Evolutionary conservation across 2,888 invertebrate species (phyloP), one percentile per base, ranked within the genome.

Genomic region (Ernsta delagoae): DNA sequence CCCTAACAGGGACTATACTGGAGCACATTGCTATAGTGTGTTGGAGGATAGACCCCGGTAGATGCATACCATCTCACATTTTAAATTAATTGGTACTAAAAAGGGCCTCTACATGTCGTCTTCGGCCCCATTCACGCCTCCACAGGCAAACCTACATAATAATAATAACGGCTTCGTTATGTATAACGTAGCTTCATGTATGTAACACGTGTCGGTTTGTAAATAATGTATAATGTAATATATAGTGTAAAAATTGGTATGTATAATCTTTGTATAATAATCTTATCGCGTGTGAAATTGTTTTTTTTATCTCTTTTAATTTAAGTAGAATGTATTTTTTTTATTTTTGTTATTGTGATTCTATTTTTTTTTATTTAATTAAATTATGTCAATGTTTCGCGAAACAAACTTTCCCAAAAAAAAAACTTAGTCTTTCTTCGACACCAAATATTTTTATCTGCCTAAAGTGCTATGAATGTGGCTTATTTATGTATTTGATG

Each of bases 191-290:
- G 80, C 67, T 74, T 71, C 7, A 39, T 39, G 39, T 81, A 79
- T 72, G 71, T 59, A 57, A 57, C 54, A 39, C 45, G 67, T 61
- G 61, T 62, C 12, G 31, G 57, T 68, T 57, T 84, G 83, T 87
- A 87, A 81, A 87, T 86, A 85, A 61, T 89, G 89, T 85, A 89
- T 24, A 24, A 24, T 1, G 3, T 24, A 24, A 24, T 24, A 24
- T 79, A 89, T 79, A 84, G 78, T 87, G 85, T 85, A 85, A 78
- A 83, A 82, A 82, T 75, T 75, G 64, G 70, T 78, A 74, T 75
- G 81, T 75, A 81, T 78, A 81, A 79, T 81, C 80, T 82, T 79
- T 86, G 86, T 87, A 88, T 86, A 86, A 84, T 83, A n/a, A 6
- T 5, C 36, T 8, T 78, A 79, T 59, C 50, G 62, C 1, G 85